Percentiles rank a stretch among this genome's conserved stretches.
phyloP scores from a whole-genome alignment of 2,888 invertebrate species.

The Bugulina stolonifera region DNA sequence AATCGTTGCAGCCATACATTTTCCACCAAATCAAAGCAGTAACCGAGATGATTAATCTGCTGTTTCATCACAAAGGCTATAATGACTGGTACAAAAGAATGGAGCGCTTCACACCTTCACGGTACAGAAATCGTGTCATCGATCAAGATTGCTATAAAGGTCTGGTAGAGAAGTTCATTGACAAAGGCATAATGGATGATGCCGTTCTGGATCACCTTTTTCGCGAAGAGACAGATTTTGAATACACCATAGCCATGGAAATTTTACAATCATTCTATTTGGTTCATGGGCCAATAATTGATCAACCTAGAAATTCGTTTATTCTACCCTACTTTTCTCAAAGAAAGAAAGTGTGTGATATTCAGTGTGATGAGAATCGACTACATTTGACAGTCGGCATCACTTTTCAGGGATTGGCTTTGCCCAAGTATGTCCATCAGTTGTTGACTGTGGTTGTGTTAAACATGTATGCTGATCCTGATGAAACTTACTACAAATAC shows the following conservation, averaged over 20 bases:
- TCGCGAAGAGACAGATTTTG: background rate
- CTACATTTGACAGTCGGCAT: background rate
- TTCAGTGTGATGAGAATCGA: background rate
- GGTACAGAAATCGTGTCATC: background rate
- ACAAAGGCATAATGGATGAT: background rate
- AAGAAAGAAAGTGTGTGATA: background rate
- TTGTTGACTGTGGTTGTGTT: background rate
- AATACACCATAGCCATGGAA: background rate
- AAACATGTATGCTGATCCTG: background rate
- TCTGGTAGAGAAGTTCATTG: background rate
- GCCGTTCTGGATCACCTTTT: background rate
- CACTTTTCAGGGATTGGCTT: background rate
- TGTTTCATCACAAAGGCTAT: background rate
- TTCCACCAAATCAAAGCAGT: constrained; percentile 2
- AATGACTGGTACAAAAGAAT: background rate
- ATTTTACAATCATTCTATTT: background rate
- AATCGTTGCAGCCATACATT: background rate
- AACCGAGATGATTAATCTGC: background rate
- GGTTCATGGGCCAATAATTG: background rate
- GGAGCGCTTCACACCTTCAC: background rate
- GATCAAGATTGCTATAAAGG: background rate
- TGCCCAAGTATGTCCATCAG: background rate
- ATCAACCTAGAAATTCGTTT: background rate
- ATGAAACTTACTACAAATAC: background rate
- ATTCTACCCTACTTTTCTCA: background rate